A percentile compares a stretch with the other conserved stretches of the same genome.
Evolutionary conservation across 2,113 vertebrate species (phyloP).

Genomic region (Bungarus multicinctus): DNA sequence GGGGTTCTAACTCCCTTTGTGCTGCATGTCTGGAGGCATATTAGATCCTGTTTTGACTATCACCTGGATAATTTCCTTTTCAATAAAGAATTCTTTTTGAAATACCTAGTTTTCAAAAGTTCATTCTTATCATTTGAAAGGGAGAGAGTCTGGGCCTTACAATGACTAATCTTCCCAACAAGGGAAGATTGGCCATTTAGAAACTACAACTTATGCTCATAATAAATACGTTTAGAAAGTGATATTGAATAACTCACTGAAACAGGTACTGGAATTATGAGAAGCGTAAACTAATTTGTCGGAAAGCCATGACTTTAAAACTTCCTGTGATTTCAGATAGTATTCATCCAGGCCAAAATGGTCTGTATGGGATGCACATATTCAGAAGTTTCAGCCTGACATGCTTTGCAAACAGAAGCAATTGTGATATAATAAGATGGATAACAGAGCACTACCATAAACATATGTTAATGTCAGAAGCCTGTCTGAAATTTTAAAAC

Average conservation of each 20-base stretch:
- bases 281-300: too few relatives aligned
- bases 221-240: not conserved
- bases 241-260: not conserved
- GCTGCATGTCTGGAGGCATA: too few relatives aligned
- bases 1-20: too few relatives aligned
- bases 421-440: constrained; percentile 25
- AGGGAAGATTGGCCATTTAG: not conserved
- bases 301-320: not conserved
- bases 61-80: too few relatives aligned
- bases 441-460: constrained; percentile 22
- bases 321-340: not conserved
- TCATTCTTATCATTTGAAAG: too few relatives aligned
- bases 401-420: not conserved
- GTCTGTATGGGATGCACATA: not conserved
- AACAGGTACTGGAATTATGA: not conserved
- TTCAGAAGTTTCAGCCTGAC: constrained; percentile 6
- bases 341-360: not conserved
- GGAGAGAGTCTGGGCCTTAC: too few relatives aligned
- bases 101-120: too few relatives aligned
- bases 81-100: too few relatives aligned
- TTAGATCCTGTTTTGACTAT: too few relatives aligned
- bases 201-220: not conserved
- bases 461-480: constrained; percentile 28
- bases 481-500: not conserved
- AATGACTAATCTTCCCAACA: not conserved